These are phyloP conservation scores for Craniophora ligustri DNA, from an alignment of 2,888 invertebrate genomes.

Conservation along the genomic window DNA sequence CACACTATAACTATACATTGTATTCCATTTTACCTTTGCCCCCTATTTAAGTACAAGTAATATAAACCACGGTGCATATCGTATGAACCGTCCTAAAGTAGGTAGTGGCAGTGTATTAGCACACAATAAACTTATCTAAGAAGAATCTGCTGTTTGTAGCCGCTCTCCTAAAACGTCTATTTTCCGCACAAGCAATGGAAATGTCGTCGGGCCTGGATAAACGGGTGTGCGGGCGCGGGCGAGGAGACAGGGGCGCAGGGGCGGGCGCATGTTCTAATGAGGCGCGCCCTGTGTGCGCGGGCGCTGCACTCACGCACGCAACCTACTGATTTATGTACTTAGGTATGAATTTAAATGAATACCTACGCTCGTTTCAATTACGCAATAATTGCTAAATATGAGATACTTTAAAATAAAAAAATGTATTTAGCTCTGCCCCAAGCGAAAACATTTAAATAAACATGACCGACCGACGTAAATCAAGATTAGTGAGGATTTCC, in stretches of 20 bases:
- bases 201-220: slow-evolving; percentile 79
- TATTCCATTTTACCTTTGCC: slow-evolving; percentile 53
- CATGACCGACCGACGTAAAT: slow-evolving; percentile 60
- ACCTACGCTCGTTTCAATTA: slow-evolving; percentile 77
- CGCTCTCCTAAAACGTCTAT: slow-evolving; percentile 83
- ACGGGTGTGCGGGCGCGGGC: slow-evolving; percentile 76
- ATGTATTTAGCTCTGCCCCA: slow-evolving; percentile 49
- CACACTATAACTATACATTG: slow-evolving; percentile 53
- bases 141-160: slow-evolving; percentile 74
- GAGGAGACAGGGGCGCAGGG: slow-evolving; percentile 52
- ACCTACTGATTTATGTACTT: slow-evolving; percentile 69
- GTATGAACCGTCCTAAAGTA: slow-evolving; percentile 61
- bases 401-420: slow-evolving; percentile 28
- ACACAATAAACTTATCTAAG: slow-evolving; percentile 82
- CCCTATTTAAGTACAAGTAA: slow-evolving; percentile 49
- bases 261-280: slow-evolving; percentile 75
- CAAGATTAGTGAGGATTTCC: slow-evolving; percentile 69
- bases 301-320: slow-evolving; percentile 78
- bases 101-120: slow-evolving; percentile 76
- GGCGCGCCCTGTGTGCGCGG: slow-evolving; percentile 74
- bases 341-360: slow-evolving; percentile 76
- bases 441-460: slow-evolving; percentile 59
- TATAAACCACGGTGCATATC: slow-evolving; percentile 52
- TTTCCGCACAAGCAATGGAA: slow-evolving; percentile 82
- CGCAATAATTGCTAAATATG: slow-evolving; percentile 55